Percentiles rank a stretch among this genome's conserved stretches.
These are phyloP conservation scores for Drosophila pseudotalamancana DNA, from an alignment of 2,888 invertebrate species.

Conservation along the genomic window DNA sequence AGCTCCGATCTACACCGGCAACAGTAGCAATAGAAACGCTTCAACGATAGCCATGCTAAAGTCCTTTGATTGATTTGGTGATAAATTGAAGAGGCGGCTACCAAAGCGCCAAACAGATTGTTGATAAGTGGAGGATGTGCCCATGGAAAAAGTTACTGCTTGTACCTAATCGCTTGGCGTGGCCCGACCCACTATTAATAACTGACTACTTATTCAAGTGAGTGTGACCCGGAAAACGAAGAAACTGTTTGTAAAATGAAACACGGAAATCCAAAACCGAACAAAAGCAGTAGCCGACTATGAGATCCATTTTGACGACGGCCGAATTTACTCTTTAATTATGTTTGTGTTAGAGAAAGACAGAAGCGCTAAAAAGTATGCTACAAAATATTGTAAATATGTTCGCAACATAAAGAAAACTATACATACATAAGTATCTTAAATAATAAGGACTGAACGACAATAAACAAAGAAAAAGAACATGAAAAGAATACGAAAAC, in stretches of 20 bases:
- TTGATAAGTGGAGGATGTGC: conserved; percentile 51
- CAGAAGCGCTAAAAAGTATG: conserved; percentile 23
- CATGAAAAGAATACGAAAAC: not conserved
- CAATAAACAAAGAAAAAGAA: not conserved
- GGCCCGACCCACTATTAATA: conserved; percentile 31
- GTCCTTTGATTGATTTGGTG: conserved; percentile 76
- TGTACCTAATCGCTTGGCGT: conserved; percentile 56
- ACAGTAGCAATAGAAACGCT: conserved; percentile 7
- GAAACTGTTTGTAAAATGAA: not conserved
- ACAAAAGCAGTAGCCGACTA: not conserved
- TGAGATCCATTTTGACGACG: too few relatives aligned
- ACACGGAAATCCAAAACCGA: not conserved
- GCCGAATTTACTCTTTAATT: not conserved
- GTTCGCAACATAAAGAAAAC: not conserved
- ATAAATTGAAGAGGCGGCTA: conserved; percentile 75
- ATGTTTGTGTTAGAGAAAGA: conserved; percentile 4
- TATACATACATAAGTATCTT: not conserved
- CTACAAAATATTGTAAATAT: conserved; percentile 17
- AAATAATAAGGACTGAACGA: conserved; percentile 9
- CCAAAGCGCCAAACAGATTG: conserved; percentile 68
- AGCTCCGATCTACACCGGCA: conserved; percentile 8
- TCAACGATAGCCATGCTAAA: conserved; percentile 35
- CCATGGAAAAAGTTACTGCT: conserved; percentile 16
- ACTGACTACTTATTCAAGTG: conserved; percentile 23
- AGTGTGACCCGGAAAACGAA: not conserved